A percentile compares a stretch with the other conserved stretches of the same genome.
Evolutionary conservation across 2,113 vertebrate genomes (phyloP).

Genomic region (Ageneiosus marmoratus): DNA sequence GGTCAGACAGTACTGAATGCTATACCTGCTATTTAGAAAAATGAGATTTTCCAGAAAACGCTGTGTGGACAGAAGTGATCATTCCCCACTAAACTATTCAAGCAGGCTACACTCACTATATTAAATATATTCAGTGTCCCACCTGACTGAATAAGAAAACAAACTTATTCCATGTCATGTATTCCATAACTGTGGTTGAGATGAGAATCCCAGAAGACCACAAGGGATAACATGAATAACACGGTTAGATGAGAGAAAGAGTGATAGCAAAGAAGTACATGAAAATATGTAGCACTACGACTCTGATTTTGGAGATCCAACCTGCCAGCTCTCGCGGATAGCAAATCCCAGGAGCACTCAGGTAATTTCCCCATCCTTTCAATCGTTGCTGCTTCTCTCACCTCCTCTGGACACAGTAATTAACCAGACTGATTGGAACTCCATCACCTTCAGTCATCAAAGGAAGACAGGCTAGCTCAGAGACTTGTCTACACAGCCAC

Average conservation of each 20-base stretch:
- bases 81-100: background rate
- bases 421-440: constrained; percentile 71
- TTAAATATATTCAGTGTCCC: background rate
- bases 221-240: background rate
- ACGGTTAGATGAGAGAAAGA: background rate
- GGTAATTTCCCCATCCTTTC: constrained; percentile 45
- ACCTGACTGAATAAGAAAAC: background rate
- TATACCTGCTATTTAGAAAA: background rate
- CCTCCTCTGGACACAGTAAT: constrained; percentile 68
- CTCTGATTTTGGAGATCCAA: constrained; percentile 54
- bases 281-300: constrained; percentile 31
- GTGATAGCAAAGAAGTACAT: constrained; percentile 6
- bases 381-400: constrained; percentile 56
- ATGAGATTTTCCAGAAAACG: background rate
- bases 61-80: background rate
- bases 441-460: constrained; percentile 62
- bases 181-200: background rate
- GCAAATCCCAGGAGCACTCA: constrained; percentile 50
- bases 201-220: background rate
- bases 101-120: background rate
- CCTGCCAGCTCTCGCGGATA: constrained; percentile 47
- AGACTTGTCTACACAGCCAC: constrained; percentile 54
- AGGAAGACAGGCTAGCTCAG: constrained; percentile 54
- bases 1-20: background rate
- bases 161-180: background rate